Conservation (phyloP, 2,113 vertebrate genomes). For the Epinephelus cyanopodus region DNA sequence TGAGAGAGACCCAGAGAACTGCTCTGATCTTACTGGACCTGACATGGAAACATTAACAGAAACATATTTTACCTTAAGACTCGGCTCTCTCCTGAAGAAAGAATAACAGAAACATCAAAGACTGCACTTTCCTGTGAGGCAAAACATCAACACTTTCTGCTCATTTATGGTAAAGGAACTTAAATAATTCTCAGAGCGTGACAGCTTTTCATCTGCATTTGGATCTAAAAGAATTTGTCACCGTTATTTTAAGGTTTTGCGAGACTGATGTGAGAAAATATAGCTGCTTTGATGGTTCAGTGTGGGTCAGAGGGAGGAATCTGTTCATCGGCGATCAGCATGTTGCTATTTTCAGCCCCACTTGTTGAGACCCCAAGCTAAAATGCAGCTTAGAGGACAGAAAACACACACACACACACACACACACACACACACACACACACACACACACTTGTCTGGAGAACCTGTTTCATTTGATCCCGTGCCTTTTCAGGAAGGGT, state of each 20-base stretch:
- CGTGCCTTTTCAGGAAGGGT: slow-evolving; percentile 49
- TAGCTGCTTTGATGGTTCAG: slow-evolving; percentile 15
- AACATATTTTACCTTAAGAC: neutral
- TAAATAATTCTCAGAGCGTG: neutral
- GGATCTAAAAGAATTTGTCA: slow-evolving; percentile 18
- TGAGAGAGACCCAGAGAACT: neutral
- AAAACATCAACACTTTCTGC: slow-evolving; percentile 11
- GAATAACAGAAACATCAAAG: slow-evolving; percentile 16
- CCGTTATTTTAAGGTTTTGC: neutral
- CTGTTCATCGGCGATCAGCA: slow-evolving; percentile 30
- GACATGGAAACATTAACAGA: slow-evolving; percentile 13
- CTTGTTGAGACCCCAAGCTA: slow-evolving; percentile 53
- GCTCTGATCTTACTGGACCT: neutral
- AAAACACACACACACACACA: slow-evolving; percentile 31
- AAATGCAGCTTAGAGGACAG: slow-evolving; percentile 32
- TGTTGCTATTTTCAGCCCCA: slow-evolving; percentile 72
- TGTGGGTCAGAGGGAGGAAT: slow-evolving; percentile 17
- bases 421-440: neutral
- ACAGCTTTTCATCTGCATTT: slow-evolving; percentile 21
- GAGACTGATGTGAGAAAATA: slow-evolving; percentile 4
- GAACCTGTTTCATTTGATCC: slow-evolving; percentile 65
- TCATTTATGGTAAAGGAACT: neutral
- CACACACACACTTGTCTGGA: slow-evolving; percentile 34
- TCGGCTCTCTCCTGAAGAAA: neutral
- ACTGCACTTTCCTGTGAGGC: neutral